Evolutionary conservation across 2,888 invertebrate species (phyloP).

Genomic region (Buathra laborator): DNA sequence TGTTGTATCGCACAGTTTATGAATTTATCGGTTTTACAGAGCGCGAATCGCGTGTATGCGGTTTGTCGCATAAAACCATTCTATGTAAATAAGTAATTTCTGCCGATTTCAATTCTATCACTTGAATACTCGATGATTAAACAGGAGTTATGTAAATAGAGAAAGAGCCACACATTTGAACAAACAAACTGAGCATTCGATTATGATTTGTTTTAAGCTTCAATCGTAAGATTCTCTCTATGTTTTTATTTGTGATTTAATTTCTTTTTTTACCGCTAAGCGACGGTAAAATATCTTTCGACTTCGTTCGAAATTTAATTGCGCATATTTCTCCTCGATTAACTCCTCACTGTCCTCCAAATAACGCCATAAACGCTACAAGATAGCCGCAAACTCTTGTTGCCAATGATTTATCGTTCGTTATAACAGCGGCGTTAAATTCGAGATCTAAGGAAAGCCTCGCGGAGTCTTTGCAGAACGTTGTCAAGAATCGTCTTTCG

Average conservation of each 20-base stretch:
- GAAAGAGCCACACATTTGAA: no score
- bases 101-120: background rate
- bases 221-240: no score
- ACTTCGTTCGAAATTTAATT: background rate
- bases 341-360: background rate
- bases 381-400: slow-evolving; percentile 45
- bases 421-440: slow-evolving; percentile 78
- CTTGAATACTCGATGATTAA: background rate
- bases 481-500: slow-evolving; percentile 63
- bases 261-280: background rate
- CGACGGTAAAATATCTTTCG: background rate
- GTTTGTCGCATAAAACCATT: no score
- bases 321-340: background rate
- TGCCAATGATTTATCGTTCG: slow-evolving; percentile 75
- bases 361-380: slow-evolving; percentile 10
- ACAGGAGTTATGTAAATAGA: no score
- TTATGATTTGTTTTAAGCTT: no score
- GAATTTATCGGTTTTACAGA: background rate
- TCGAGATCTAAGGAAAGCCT: slow-evolving; percentile 75
- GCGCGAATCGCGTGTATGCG: background rate
- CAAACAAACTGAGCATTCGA: no score
- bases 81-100: no score
- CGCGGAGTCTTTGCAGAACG: slow-evolving; percentile 63
- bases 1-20: no score
- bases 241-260: no score